Evolutionary conservation across 2,797 vertebrate genomes (phyloP).

Genomic region (Aulostomus chinensis): DNA sequence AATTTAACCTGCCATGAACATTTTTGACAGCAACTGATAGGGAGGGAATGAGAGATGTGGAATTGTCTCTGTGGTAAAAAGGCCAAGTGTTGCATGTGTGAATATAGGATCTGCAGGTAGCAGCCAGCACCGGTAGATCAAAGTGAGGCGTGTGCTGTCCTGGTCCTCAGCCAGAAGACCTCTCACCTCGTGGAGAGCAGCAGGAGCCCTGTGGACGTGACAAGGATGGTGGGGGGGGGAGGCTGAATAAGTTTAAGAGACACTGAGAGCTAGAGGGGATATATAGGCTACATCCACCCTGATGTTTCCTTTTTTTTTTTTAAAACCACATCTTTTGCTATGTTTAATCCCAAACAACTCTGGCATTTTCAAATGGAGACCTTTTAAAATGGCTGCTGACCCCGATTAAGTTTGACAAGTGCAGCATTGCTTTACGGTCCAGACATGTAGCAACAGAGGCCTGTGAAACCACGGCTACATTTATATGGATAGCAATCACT

Average conservation of each 20-base stretch:
- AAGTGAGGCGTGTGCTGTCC: constrained; percentile 57
- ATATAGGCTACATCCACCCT: no score
- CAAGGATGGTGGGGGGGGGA: constrained; percentile 24
- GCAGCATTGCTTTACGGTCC: no score
- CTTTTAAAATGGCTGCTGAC: no score
- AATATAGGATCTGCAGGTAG: constrained; percentile 60
- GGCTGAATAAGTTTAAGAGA: background rate
- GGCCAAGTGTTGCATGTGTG: constrained; percentile 13
- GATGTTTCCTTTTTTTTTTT: no score
- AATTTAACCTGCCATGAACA: constrained; percentile 5
- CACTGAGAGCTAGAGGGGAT: no score
- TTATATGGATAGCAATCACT: no score
- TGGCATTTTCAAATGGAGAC: no score
- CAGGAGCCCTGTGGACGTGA: constrained; percentile 65
- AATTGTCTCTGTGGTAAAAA: constrained; percentile 18
- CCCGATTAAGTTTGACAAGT: no score
- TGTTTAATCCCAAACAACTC: no score
- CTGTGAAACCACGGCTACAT: no score
- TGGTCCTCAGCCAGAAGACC: constrained; percentile 67
- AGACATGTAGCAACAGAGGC: no score
- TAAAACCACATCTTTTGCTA: no score
- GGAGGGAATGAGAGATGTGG: constrained; percentile 24
- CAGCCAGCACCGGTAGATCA: constrained; percentile 51
- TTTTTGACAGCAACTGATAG: constrained; percentile 7
- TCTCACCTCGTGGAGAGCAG: constrained; percentile 52